phyloP scores from a whole-genome alignment of 1,140 invertebrate species.

The Solen grandis region DNA sequence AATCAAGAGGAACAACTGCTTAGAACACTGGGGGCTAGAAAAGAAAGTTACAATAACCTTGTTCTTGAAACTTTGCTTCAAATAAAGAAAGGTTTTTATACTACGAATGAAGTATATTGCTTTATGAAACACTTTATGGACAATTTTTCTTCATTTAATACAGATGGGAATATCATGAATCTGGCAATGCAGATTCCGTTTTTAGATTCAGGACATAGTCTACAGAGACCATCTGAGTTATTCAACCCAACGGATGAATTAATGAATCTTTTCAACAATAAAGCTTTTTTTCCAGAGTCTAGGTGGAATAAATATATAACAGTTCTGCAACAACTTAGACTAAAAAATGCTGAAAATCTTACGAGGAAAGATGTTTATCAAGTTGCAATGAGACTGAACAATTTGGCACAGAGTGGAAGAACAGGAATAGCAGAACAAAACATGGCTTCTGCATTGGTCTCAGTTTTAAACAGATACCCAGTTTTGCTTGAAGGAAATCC shows the following conservation, averaged over 20 bases:
- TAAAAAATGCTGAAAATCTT: constrained; percentile 26
- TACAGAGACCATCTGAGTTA: background rate
- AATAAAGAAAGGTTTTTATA: too few relatives aligned
- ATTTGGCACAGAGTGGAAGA: background rate
- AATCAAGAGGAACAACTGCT: background rate
- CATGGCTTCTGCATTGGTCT: background rate
- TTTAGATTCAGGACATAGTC: background rate
- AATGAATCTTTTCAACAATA: constrained; percentile 7
- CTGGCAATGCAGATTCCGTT: background rate
- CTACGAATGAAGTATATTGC: too few relatives aligned
- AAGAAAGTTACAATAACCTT: too few relatives aligned
- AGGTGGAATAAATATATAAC: background rate
- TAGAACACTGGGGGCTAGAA: too few relatives aligned
- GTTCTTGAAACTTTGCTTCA: background rate
- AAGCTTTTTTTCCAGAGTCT: constrained; percentile 28
- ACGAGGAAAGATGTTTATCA: background rate
- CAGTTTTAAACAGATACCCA: constrained; percentile 5
- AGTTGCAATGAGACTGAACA: background rate
- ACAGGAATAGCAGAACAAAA: background rate
- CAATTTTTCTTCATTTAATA: background rate
- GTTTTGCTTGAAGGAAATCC: background rate
- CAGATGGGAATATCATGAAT: background rate
- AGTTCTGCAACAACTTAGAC: constrained; percentile 1
- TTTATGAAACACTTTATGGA: constrained; percentile 26
- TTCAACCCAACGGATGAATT: constrained; percentile 22